phyloP scores from a whole-genome alignment of 2,797 vertebrate species.

The Amblyraja radiata region DNA sequence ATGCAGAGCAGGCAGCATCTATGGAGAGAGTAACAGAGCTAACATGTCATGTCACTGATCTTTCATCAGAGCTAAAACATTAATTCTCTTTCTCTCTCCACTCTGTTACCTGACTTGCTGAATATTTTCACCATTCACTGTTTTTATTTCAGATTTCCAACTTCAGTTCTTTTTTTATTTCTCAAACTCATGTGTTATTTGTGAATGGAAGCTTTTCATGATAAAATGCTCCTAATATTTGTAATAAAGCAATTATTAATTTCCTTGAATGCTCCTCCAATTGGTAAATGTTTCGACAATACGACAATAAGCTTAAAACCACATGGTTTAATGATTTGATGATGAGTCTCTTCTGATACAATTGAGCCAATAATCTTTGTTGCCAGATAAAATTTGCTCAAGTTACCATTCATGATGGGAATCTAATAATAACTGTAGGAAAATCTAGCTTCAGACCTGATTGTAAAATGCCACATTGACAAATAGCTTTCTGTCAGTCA shows the following conservation, averaged over 20 bases:
- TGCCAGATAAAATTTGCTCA: background rate
- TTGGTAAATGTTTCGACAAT: slow-evolving; percentile 1
- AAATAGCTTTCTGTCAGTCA: background rate
- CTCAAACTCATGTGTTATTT: background rate
- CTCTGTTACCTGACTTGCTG: too few species aligned
- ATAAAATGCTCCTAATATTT: background rate
- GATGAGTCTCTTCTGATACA: background rate
- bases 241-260: background rate
- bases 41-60: too few species aligned
- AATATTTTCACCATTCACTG: too few species aligned
- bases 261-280: background rate
- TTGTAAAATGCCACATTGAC: too few species aligned
- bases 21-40: too few species aligned
- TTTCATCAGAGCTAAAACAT: too few species aligned
- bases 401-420: background rate
- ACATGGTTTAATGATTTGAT: background rate
- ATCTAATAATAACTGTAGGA: background rate
- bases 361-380: background rate
- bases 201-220: slow-evolving; percentile 7
- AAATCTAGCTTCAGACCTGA: background rate
- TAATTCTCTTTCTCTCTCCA: too few species aligned
- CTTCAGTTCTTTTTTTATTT: too few species aligned
- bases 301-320: background rate
- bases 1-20: too few species aligned
- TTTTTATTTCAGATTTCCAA: too few species aligned